Evolutionary conservation across 2,888 invertebrate species (phyloP), one percentile per base, ranked within the genome.

Genomic region (Leucophora obtusa): DNA sequence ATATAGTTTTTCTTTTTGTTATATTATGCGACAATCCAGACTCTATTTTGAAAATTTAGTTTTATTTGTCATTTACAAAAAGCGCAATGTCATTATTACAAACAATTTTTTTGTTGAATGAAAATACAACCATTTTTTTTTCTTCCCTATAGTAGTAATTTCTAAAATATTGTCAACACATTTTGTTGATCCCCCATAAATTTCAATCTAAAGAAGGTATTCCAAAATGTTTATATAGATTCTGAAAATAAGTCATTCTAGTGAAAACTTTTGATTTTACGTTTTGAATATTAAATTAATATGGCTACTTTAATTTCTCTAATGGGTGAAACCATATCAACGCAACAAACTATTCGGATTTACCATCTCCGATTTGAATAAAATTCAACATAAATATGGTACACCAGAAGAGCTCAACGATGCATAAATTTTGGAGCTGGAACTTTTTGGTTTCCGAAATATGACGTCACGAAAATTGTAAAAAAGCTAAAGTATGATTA

Each of bases 11-110:
- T 24, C 10, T 73, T 72, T 63, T 21, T 3, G 17, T 47, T 59
- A 17, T 56, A 28, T 66, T 54, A 47, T 59, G 66, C 33, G 58
- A 65, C 66, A 60, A 54, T 70, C 33, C 66, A 50, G 54, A 28
- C 35, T 74, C 24, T 47, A 6, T 66, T 73, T 60, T 14, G 7
- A 47, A 60, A 59, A 65, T 70, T 66, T 24, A 74, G 56, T 68
- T 78, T 71, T 71, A 78, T 65, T 81, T 78, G 78, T 51, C 63
- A 62, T 63, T 68, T 53, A 43, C 43, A 33, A 68, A 79, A 82
- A 69, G 79, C 71, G 75, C 72, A 82, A 63, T 69, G 56, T 68
- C 75, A 66, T 68, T 80, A 56, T 78, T 62, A 62, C 56, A 69
- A 33, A 56, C 21, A 33, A 43, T 54, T 72, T 28, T 28, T 28